Percentiles rank a stretch among this genome's conserved stretches.
Conservation (phyloP, 2,113 vertebrate genomes). For the Synodontis membranacea region DNA sequence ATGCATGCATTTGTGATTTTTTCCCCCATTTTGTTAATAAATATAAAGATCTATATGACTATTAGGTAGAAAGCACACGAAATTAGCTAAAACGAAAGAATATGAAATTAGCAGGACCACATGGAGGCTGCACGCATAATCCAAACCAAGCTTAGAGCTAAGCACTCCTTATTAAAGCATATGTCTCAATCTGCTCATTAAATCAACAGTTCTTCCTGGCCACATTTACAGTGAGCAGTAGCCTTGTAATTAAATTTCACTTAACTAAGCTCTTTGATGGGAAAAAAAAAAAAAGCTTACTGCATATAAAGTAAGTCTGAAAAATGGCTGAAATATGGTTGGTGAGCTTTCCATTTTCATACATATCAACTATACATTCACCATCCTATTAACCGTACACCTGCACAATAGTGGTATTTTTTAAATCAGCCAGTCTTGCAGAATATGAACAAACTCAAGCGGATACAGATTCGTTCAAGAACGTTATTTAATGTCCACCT, state of each 20-base stretch:
- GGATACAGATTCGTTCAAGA: not conserved
- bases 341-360: conserved; percentile 9
- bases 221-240: conserved; percentile 25
- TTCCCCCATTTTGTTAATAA: not conserved
- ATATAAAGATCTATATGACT: not conserved
- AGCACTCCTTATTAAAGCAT: conserved; percentile 41
- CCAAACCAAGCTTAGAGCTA: conserved; percentile 42
- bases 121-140: conserved; percentile 2
- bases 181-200: conserved; percentile 62
- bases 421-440: conserved; percentile 30
- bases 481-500: not conserved
- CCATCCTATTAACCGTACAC: not conserved
- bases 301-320: not conserved
- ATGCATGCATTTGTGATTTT: too few relatives aligned
- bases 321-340: not conserved
- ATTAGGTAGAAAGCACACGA: conserved; percentile 35
- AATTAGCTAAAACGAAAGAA: conserved; percentile 12
- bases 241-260: conserved; percentile 51
- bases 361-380: not conserved
- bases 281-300: conserved; percentile 9
- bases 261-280: conserved; percentile 31
- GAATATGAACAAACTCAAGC: conserved; percentile 10
- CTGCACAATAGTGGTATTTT: not conserved
- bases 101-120: conserved; percentile 24
- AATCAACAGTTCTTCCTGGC: conserved; percentile 60